These are phyloP conservation scores for Cantharis rustica DNA, from an alignment of 2,888 invertebrate genomes.

Conservation along the genomic window DNA sequence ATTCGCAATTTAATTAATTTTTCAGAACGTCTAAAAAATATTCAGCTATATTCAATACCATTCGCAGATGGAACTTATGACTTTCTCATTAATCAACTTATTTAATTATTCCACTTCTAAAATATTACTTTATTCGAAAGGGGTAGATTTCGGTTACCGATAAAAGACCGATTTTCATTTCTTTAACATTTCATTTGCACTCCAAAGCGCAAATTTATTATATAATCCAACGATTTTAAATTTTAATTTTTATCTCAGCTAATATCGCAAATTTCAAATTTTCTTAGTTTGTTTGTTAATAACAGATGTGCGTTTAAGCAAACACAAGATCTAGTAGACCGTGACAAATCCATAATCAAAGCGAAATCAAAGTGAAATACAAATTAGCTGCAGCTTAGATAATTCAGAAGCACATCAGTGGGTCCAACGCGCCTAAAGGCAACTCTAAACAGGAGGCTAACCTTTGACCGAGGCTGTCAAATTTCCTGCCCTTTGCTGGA, in stretches of 20 bases:
- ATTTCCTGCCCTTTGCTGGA: constrained; percentile 54
- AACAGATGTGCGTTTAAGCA: constrained; percentile 8
- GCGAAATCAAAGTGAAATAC: constrained; percentile 33
- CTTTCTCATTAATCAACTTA: constrained; percentile 41
- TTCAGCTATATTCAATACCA: constrained; percentile 33
- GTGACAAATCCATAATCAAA: constrained; percentile 39
- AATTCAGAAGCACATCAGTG: constrained; percentile 31
- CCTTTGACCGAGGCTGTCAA: constrained; percentile 55
- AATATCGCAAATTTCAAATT: background rate
- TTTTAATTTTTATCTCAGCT: background rate
- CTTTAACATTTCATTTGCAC: constrained; percentile 4
- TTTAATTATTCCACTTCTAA: constrained; percentile 38
- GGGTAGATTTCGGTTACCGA: constrained; percentile 26
- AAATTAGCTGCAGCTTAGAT: constrained; percentile 38
- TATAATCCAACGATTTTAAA: constrained; percentile 16
- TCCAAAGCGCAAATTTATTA: constrained; percentile 7
- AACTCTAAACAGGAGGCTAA: constrained; percentile 38
- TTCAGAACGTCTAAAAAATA: constrained; percentile 39
- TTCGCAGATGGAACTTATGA: constrained; percentile 41
- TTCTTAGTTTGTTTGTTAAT: constrained; percentile 3
- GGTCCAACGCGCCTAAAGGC: constrained; percentile 31
- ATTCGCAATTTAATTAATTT: constrained; percentile 47
- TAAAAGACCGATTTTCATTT: constrained; percentile 11
- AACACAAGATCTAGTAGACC: constrained; percentile 30
- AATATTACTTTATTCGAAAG: constrained; percentile 34